Evolutionary conservation across 2,797 vertebrate genomes (phyloP).

Genomic region (Phalloptychus januarius): DNA sequence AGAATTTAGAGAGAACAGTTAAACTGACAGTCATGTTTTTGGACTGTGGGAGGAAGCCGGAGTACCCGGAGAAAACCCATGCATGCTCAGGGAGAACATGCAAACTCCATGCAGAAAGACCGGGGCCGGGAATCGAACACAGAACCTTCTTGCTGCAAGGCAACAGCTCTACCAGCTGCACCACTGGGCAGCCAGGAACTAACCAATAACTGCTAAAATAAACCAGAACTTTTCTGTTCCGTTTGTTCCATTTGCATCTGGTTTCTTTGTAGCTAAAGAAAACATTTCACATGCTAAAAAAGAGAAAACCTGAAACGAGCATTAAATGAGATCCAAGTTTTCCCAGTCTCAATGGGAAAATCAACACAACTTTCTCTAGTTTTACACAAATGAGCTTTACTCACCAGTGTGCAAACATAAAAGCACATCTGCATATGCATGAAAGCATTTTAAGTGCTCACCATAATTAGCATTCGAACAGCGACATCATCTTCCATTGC

Average conservation of each 20-base stretch:
- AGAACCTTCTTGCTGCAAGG: too few relatives aligned
- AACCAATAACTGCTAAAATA: constrained; percentile 9
- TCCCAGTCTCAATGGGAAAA: neutral
- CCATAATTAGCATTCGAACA: constrained; percentile 12
- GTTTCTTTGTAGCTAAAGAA: neutral
- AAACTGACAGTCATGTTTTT: too few relatives aligned
- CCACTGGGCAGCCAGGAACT: too few relatives aligned
- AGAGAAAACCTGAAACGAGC: constrained; percentile 1
- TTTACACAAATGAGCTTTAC: constrained; percentile 27
- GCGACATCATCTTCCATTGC: constrained; percentile 4
- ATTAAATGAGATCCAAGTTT: constrained; percentile 15
- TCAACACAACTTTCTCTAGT: constrained; percentile 17
- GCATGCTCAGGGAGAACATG: too few relatives aligned
- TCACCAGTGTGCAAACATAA: constrained; percentile 30
- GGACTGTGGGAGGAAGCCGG: too few relatives aligned
- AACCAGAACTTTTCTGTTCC: constrained; percentile 7
- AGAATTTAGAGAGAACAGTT: too few relatives aligned
- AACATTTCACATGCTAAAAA: constrained; percentile 1
- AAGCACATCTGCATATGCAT: neutral
- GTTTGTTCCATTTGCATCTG: neutral
- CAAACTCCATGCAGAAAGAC: too few relatives aligned
- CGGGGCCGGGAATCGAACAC: too few relatives aligned
- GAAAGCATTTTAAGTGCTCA: neutral
- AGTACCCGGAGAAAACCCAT: too few relatives aligned
- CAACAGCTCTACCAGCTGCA: too few relatives aligned